Evolutionary conservation across 2,113 vertebrate species (phyloP).

Genomic region (Plectropomus leopardus): DNA sequence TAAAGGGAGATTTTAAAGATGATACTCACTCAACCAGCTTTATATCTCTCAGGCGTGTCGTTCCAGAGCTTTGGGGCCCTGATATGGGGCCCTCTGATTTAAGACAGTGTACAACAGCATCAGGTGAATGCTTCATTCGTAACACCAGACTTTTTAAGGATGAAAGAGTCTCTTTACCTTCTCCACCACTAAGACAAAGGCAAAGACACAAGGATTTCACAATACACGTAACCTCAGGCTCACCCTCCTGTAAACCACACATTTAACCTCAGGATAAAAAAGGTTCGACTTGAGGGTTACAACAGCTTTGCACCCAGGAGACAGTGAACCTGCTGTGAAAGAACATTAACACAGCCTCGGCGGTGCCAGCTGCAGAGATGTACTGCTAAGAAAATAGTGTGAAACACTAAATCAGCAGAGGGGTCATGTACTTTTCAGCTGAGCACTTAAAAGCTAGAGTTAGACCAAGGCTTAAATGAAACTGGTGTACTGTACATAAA

Average conservation of each 20-base stretch:
- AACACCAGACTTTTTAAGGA: background rate
- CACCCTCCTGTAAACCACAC: slow-evolving; percentile 19
- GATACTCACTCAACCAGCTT: too few species aligned
- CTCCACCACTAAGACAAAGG: background rate
- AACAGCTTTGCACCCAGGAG: background rate
- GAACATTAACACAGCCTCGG: background rate
- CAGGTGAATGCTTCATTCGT: background rate
- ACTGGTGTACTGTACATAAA: background rate
- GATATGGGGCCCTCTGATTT: background rate
- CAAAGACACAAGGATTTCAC: background rate
- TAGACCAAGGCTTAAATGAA: slow-evolving; percentile 20
- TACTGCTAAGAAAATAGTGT: background rate
- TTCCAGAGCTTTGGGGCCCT: too few species aligned
- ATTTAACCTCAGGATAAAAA: slow-evolving; percentile 29
- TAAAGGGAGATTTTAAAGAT: too few species aligned
- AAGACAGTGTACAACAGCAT: background rate
- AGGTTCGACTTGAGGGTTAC: slow-evolving; percentile 17
- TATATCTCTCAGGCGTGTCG: too few species aligned
- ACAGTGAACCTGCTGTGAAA: slow-evolving; percentile 4
- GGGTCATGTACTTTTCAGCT: slow-evolving; percentile 3
- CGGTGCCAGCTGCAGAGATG: slow-evolving; percentile 6
- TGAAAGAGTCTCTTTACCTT: slow-evolving; percentile 9
- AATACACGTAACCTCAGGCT: slow-evolving; percentile 26
- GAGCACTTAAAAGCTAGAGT: background rate
- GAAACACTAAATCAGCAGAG: slow-evolving; percentile 7